Conservation (phyloP, 2,113 vertebrate species). For the Pycnonotus jocosus region DNA sequence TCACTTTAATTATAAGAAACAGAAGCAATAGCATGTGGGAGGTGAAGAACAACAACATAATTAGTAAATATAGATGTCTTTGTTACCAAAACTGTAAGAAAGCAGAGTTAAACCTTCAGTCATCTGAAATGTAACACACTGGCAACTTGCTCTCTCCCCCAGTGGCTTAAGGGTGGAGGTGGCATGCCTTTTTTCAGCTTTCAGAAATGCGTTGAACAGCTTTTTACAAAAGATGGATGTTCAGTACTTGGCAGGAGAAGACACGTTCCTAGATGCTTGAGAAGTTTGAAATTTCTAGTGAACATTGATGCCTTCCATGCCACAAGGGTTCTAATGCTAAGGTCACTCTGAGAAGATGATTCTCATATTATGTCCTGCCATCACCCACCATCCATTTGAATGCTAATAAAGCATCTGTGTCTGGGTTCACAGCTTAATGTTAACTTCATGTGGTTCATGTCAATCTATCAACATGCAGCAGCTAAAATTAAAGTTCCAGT, state of each 20-base stretch:
- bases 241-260: not conserved
- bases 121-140: not conserved
- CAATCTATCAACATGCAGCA: not conserved
- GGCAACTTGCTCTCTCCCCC: not conserved
- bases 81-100: not conserved
- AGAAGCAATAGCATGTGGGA: not conserved
- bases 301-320: not conserved
- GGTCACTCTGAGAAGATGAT: not conserved
- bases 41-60: not conserved
- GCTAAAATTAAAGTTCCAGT: not conserved
- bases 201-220: not conserved
- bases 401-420: not conserved
- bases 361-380: not conserved
- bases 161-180: not conserved
- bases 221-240: not conserved
- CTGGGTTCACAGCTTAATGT: not conserved
- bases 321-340: not conserved
- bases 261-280: not conserved
- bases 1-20: not conserved
- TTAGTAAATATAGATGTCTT: not conserved
- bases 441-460: not conserved
- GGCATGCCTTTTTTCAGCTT: not conserved
- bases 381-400: not conserved
- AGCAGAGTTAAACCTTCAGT: not conserved
- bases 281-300: not conserved